Conservation (phyloP, 1,140 invertebrate species). For the Pantala flavescens region DNA sequence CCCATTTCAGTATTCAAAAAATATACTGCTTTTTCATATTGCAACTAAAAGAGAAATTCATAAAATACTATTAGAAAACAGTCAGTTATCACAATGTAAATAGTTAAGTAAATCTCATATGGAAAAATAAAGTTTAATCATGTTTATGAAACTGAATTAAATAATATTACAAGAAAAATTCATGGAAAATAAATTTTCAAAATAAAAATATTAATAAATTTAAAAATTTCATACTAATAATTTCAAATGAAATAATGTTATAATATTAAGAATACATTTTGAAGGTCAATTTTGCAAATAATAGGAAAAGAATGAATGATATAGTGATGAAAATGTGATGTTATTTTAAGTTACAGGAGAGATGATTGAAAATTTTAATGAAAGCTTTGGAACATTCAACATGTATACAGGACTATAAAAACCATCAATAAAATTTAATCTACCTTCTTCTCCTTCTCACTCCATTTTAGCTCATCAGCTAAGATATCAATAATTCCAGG, state of each 20-base stretch:
- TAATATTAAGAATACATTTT: too few relatives aligned
- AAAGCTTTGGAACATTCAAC: too few relatives aligned
- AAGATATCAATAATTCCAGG: constrained; percentile 90
- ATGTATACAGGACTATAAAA: too few relatives aligned
- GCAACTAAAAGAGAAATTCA: constrained; percentile 42
- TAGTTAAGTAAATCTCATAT: neutral
- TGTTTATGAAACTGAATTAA: neutral
- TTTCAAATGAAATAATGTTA: too few relatives aligned
- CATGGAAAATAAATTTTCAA: too few relatives aligned
- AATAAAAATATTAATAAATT: too few relatives aligned
- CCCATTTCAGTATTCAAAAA: constrained; percentile 96
- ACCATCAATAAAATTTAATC: constrained; percentile 11
- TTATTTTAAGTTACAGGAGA: too few relatives aligned
- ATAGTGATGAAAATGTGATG: too few relatives aligned
- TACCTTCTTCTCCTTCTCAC: constrained; percentile 62
- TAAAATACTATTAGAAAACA: constrained; percentile 15
- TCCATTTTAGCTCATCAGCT: constrained; percentile 93
- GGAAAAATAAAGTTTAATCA: constrained; percentile 11
- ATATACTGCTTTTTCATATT: constrained; percentile 65
- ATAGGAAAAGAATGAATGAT: too few relatives aligned
- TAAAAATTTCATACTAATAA: too few relatives aligned
- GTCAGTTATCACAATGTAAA: constrained; percentile 13
- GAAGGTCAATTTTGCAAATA: too few relatives aligned
- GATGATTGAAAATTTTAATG: too few relatives aligned
- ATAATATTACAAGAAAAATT: neutral